Conservation (phyloP, 2,113 vertebrate species). For the Brachypteracias leptosomus region DNA sequence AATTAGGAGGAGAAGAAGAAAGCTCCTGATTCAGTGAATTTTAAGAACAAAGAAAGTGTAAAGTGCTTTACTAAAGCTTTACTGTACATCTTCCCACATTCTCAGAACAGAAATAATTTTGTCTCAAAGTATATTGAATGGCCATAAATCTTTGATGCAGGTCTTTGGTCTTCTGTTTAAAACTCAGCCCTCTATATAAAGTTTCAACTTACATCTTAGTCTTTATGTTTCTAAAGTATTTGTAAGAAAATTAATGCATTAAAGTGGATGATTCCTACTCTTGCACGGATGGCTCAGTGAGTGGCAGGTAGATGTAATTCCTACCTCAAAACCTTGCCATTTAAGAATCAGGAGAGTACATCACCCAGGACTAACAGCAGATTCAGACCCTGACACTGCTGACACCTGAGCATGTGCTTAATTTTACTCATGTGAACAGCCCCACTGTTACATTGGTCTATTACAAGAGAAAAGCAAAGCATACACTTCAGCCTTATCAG, state of each 20-base stretch:
- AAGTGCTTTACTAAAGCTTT: conserved; percentile 57
- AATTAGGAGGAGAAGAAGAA: conserved; percentile 50
- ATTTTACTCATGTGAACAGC: not conserved
- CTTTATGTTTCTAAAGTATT: not conserved
- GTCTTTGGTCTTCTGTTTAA: conserved; percentile 18
- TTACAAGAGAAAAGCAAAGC: not conserved
- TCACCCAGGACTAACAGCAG: not conserved
- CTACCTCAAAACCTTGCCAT: not conserved
- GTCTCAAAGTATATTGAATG: conserved; percentile 27
- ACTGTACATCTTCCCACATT: conserved; percentile 26
- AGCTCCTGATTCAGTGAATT: conserved; percentile 53
- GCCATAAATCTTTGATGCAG: conserved; percentile 29
- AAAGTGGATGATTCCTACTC: not conserved
- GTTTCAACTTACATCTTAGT: not conserved
- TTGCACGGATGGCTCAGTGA: not conserved
- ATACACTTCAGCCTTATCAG: conserved; percentile 46
- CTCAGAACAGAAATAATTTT: conserved; percentile 59
- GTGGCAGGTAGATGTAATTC: not conserved
- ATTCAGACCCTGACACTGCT: not conserved
- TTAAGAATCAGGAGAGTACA: not conserved
- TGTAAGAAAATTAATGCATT: not conserved
- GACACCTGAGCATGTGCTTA: not conserved
- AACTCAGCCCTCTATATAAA: conserved; percentile 8
- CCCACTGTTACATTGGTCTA: not conserved
- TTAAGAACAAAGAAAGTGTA: conserved; percentile 65